Percentiles rank a stretch among this genome's conserved stretches.
phyloP scores from a whole-genome alignment of 2,113 vertebrate genomes.

The Lepidiolamprologus cunningtoni region DNA sequence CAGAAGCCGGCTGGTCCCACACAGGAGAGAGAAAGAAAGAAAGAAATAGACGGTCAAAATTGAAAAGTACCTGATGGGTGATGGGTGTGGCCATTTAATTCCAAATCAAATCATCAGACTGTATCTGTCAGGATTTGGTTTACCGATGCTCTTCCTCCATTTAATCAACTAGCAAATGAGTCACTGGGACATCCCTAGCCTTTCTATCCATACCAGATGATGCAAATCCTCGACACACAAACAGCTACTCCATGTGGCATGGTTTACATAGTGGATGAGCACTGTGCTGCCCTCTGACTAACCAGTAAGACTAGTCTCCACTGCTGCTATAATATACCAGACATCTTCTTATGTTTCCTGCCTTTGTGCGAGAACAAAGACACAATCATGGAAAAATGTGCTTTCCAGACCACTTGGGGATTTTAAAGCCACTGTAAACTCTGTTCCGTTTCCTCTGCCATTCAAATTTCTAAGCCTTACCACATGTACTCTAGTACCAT shows the following conservation, averaged over 20 bases:
- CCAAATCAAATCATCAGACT: background rate
- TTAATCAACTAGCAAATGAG: background rate
- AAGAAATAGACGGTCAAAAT: background rate
- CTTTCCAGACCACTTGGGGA: slow-evolving; percentile 23
- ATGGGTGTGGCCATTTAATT: background rate
- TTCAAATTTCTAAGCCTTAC: slow-evolving; percentile 26
- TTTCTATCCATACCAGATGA: background rate
- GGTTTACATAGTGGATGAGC: background rate
- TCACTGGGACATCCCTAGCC: background rate
- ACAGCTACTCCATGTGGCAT: background rate
- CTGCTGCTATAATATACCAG: slow-evolving; percentile 12
- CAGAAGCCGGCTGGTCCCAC: background rate
- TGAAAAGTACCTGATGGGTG: no score
- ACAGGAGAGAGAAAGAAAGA: background rate
- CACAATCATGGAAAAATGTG: slow-evolving; percentile 46
- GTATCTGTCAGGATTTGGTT: background rate
- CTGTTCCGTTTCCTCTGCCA: slow-evolving; percentile 24
- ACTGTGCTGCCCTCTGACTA: background rate
- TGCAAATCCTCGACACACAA: background rate
- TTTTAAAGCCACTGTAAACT: slow-evolving; percentile 35
- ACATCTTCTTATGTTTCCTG: slow-evolving; percentile 55
- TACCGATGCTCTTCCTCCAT: background rate
- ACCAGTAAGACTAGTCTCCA: background rate
- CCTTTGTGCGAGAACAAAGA: slow-evolving; percentile 58
- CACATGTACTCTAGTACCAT: slow-evolving; percentile 29